A percentile compares a stretch with the other conserved stretches of the same genome.
Evolutionary conservation across 2,888 invertebrate species (phyloP).

Genomic region (Rotaria magnacalcarata): DNA sequence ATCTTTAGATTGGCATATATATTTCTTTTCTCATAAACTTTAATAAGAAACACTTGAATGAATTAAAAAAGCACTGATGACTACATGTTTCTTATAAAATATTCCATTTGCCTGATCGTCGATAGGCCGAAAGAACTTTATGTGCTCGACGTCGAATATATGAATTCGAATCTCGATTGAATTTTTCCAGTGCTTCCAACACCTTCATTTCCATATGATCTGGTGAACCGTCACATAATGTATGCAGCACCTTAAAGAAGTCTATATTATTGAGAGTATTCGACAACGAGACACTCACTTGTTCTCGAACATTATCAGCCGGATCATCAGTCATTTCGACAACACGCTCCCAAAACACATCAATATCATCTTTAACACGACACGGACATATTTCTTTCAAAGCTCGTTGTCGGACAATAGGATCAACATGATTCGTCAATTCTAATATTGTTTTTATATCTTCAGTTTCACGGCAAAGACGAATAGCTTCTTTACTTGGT

Average conservation of each 20-base stretch:
- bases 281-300: slow-evolving; percentile 46
- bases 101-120: slow-evolving; percentile 56
- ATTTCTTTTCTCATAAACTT: too few species aligned
- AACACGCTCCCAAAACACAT: slow-evolving; percentile 55
- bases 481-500: slow-evolving; percentile 40
- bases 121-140: slow-evolving; percentile 53
- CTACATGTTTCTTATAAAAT: slow-evolving; percentile 49
- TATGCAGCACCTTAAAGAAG: slow-evolving; percentile 51
- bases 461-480: slow-evolving; percentile 49
- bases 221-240: slow-evolving; percentile 57
- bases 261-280: neutral
- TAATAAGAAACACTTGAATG: too few species aligned
- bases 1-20: too few species aligned
- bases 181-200: slow-evolving; percentile 52
- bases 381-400: slow-evolving; percentile 58
- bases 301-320: slow-evolving; percentile 52
- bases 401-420: slow-evolving; percentile 54
- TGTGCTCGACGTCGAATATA: slow-evolving; percentile 55
- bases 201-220: slow-evolving; percentile 54
- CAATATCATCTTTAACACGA: slow-evolving; percentile 54
- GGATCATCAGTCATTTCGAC: slow-evolving; percentile 54
- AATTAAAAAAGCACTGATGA: too few species aligned
- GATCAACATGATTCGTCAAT: slow-evolving; percentile 52
- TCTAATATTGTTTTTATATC: slow-evolving; percentile 54
- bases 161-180: slow-evolving; percentile 53